Conservation (phyloP, 2,113 vertebrate genomes). For the Grammomys surdaster region DNA sequence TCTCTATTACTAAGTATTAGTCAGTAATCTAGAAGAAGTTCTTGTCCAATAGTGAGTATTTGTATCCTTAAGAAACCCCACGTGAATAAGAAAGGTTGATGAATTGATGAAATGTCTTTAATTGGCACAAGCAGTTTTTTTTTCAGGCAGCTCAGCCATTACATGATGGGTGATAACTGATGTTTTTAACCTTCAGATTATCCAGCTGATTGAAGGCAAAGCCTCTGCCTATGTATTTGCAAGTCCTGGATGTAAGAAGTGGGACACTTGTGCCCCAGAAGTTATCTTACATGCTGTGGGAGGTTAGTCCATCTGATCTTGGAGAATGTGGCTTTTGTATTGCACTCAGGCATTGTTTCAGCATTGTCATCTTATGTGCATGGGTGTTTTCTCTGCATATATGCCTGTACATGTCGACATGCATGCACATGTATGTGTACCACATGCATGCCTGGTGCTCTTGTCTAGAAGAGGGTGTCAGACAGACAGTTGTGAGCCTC, state of each 20-base stretch:
- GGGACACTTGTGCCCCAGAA: conserved; percentile 98
- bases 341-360: not conserved
- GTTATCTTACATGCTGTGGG: conserved; percentile 96
- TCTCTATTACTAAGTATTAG: not conserved
- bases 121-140: not conserved
- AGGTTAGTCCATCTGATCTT: conserved; percentile 86
- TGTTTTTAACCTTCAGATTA: conserved; percentile 88
- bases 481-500: not conserved
- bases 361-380: not conserved
- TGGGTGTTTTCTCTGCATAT: not conserved
- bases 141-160: not conserved
- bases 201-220: conserved; percentile 97
- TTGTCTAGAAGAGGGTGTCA: not conserved
- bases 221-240: conserved; percentile 98
- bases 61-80: conserved; percentile 22
- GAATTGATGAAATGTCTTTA: not conserved
- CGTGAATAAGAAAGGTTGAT: not conserved
- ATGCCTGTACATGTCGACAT: not conserved
- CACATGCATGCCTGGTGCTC: not conserved
- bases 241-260: conserved; percentile 98
- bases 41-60: not conserved
- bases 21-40: not conserved
- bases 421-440: not conserved
- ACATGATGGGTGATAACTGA: not conserved
- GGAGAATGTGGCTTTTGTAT: not conserved